Base-by-base conservation (phyloP, 2,888 invertebrate species). In the Andrena haemorrhoa region DNA sequence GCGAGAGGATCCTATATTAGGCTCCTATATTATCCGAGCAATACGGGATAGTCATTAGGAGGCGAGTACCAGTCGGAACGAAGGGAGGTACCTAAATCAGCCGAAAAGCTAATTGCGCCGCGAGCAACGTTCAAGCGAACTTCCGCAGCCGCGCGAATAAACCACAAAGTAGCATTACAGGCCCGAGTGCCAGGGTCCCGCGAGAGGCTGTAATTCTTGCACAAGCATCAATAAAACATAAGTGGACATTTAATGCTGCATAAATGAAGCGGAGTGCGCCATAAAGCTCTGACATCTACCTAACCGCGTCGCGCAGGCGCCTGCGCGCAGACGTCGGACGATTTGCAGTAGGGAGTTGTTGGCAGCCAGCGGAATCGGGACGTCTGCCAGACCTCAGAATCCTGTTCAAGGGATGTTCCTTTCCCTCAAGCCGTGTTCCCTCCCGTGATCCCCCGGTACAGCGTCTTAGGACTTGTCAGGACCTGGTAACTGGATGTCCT, bases 401-500 rank as follows among this genome's bases (percentile, higher is more conserved):
- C 49, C 31, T 23, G 12, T 63, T 10, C 5, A 41, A 23, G 49
- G n/a, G 6, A 31, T 23, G 10, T 26, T 33, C 20, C 23, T 0
- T 16, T 41, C 3, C 8, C 41, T 26, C 49, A 23, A 23, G 6
- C 10, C 16, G 2, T 23, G 41, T 16, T 41, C 16, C 16, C 16
- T 12, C 0, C 56, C 56, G n/a, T 31, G 23, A 41, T 63, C 51
- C 33, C 29, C 60, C 26, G 23, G 29, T 41, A 26, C 26, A 51
- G n/a, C n/a, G 29, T 53, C 26, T 12, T 49, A 1, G 51, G 51
- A 26, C 31, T 56, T 41, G 23, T 66, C 26, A 16, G 23, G 53
- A 41, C 16, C 26, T 49, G 6, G 33, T 20, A 71, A 63, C 79
- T 74, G 61, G 23, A 60, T 77, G 82, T 56, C 33, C 58, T 58